Conservation (phyloP, 2,888 invertebrate genomes). For the Oegoconia quadripuncta region DNA sequence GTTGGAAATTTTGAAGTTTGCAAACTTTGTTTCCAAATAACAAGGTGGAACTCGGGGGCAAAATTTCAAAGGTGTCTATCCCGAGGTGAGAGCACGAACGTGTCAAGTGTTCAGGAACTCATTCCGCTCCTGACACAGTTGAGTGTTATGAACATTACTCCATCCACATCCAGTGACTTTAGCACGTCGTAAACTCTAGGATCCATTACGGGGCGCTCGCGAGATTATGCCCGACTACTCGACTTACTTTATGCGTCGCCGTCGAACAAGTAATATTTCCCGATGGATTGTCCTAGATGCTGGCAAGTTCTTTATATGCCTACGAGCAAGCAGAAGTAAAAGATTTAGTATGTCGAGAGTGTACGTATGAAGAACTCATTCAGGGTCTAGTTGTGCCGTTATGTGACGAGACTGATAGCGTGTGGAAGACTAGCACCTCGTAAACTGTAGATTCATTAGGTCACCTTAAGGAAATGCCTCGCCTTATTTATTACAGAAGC, state of each 20-base stretch:
- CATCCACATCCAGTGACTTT: conserved; percentile 51
- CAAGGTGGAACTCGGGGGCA: conserved; percentile 20
- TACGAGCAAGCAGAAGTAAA: conserved; percentile 15
- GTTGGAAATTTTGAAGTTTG: conserved; percentile 9
- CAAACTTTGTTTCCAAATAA: conserved; percentile 14
- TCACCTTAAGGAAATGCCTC: conserved; percentile 12
- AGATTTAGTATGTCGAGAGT: conserved; percentile 13
- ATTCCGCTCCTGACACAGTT: conserved; percentile 49
- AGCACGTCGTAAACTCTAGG: conserved; percentile 65
- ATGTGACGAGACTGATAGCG: conserved; percentile 20
- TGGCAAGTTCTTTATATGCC: conserved; percentile 16
- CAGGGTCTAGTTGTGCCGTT: conserved; percentile 25
- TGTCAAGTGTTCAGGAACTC: conserved; percentile 50
- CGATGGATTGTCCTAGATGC: conserved; percentile 27
- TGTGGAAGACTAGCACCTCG: conserved; percentile 37
- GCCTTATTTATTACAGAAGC: too few relatives aligned
- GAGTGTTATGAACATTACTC: conserved; percentile 59
- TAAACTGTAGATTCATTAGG: conserved; percentile 37
- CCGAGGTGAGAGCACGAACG: conserved; percentile 35
- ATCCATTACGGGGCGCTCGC: conserved; percentile 52
- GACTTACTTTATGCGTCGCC: conserved; percentile 33
- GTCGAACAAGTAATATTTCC: conserved; percentile 39
- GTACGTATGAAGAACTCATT: conserved; percentile 37
- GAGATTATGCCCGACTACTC: conserved; percentile 47
- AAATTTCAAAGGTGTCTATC: conserved; percentile 35